A percentile compares a stretch with the other conserved stretches of the same genome.
These are phyloP conservation scores for Micromesistius poutassou DNA, from an alignment of 2,797 vertebrate genomes.

Conservation along the genomic window DNA sequence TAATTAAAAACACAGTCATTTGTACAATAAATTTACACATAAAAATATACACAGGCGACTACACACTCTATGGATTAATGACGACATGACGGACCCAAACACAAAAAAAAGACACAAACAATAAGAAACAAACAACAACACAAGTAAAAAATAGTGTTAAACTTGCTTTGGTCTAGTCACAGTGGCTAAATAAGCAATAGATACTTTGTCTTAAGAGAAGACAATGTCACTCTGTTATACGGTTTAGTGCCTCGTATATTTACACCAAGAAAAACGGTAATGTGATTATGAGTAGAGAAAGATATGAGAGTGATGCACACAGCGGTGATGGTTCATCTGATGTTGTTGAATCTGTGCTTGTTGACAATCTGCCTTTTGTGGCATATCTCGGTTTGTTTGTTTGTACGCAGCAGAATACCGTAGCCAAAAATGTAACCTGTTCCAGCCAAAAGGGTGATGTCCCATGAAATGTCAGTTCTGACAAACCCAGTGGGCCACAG, in stretches of 20 bases:
- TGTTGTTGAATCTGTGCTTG: conserved; percentile 30
- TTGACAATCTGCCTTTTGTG: conserved; percentile 17
- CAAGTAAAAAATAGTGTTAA: conserved; percentile 55
- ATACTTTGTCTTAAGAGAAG: conserved; percentile 70
- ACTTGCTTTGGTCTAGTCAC: conserved; percentile 92
- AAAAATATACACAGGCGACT: conserved; percentile 81
- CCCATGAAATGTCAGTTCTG: too few relatives aligned
- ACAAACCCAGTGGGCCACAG: background rate
- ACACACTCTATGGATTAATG: conserved; percentile 66
- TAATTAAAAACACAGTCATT: conserved; percentile 80
- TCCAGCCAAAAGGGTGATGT: conserved; percentile 3
- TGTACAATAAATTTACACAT: conserved; percentile 89
- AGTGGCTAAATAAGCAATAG: conserved; percentile 76
- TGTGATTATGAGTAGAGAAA: conserved; percentile 39
- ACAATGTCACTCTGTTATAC: conserved; percentile 69
- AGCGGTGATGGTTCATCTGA: conserved; percentile 29
- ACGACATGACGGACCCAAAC: conserved; percentile 56
- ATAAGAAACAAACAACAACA: conserved; percentile 38
- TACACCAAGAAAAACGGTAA: conserved; percentile 65
- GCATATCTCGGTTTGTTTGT: background rate
- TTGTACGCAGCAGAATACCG: conserved; percentile 11
- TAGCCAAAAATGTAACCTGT: conserved; percentile 20
- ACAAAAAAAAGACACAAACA: conserved; percentile 44
- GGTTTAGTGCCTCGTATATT: conserved; percentile 71
- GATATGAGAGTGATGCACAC: conserved; percentile 20